These are phyloP conservation scores for Ptychochromis oligacanthus DNA, from an alignment of 2,113 vertebrate species.

Conservation along the genomic window DNA sequence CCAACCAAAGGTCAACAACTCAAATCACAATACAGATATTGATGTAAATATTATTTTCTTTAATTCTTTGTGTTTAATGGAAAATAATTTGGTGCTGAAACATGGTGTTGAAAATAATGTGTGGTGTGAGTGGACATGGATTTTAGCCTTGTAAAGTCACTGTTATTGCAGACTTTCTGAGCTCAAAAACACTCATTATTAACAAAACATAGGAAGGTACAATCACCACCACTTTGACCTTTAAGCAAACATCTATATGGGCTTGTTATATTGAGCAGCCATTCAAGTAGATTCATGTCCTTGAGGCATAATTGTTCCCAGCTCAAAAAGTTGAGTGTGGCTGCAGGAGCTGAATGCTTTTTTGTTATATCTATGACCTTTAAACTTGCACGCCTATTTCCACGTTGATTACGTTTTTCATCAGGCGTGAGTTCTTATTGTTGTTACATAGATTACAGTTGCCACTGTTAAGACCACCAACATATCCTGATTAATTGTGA, in stretches of 20 bases:
- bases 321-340: conserved; percentile 20
- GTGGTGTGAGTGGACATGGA: not conserved
- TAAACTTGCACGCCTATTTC: conserved; percentile 14
- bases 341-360: conserved; percentile 29
- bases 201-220: conserved; percentile 12
- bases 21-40: not conserved
- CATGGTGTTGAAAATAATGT: not conserved
- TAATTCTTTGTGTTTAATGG: not conserved
- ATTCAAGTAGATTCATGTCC: conserved; percentile 40
- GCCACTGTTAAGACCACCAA: not conserved
- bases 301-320: conserved; percentile 47
- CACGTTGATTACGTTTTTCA: not conserved
- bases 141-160: not conserved
- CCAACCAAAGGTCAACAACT: conserved; percentile 14
- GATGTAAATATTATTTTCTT: not conserved
- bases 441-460: conserved; percentile 6
- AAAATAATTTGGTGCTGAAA: not conserved
- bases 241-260: conserved; percentile 9
- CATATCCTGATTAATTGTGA: conserved; percentile 4
- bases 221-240: conserved; percentile 20
- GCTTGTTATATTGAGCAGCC: conserved; percentile 6
- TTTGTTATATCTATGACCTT: conserved; percentile 23
- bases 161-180: not conserved
- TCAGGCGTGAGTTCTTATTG: conserved; percentile 1
- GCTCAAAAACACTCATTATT: not conserved